Evolutionary conservation across 2,888 invertebrate species (phyloP), one percentile per base, ranked within the genome.

Genomic region (Orchestes rusci): DNA sequence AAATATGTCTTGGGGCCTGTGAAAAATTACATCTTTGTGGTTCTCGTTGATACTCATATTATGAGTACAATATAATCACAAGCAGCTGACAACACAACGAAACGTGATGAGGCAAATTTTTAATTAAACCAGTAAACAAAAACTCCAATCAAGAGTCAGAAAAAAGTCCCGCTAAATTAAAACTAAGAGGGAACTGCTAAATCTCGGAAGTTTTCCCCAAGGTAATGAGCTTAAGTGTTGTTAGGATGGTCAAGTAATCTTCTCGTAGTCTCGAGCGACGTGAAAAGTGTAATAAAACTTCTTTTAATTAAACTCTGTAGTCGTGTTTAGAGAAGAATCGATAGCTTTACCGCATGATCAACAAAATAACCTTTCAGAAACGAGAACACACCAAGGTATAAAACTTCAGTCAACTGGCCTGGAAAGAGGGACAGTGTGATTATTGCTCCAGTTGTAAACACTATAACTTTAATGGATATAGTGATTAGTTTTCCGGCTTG

Each of bases 171-270:
- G 8, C 35, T 35, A 47, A 47, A 47, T 43, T 47, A 47, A 47
- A 47, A 39, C 34, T 39, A 39, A 23, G 10, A 23, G 23, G 7
- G 10, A 37, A 39, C 39, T 38, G 45, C 39, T 42, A 49, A 49
- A 43, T 50, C 50, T 45, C 42, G 33, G 45, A 50, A 46, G 43
- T 46, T 46, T 50, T 40, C 43, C 48, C 50, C 28, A 37, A 46
- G 50, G 44, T 50, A 50, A 50, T 50, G 50, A 50, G 47, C 50
- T 50, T 50, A 50, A 50, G 50, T 50, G 50, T 50, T 50, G 50
- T 47, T 50, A 38, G 41, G 47, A 50, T 47, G 50, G 50, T 50
- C 50, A 50, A 50, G 50, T 50, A 46, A 50, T 50, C 46, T 50
- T 44, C 46, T 40, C 40, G 23, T 45, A 45, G 45, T 45, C 42